phyloP scores from a whole-genome alignment of 2,113 vertebrate genomes.

The Isurus oxyrinchus region DNA sequence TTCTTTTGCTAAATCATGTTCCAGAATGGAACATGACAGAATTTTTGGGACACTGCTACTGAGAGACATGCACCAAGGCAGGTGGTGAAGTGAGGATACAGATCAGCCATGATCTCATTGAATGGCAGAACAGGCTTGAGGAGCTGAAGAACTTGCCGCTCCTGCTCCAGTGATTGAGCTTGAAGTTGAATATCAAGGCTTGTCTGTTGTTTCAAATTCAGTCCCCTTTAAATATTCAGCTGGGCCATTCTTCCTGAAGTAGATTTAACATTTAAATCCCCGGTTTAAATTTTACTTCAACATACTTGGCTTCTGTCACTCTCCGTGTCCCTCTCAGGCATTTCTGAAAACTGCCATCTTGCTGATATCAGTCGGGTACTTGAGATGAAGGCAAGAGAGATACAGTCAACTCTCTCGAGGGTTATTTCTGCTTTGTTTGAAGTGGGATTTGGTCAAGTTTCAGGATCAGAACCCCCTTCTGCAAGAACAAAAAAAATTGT shows the following conservation, averaged over 20 bases:
- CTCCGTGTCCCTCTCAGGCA: neutral
- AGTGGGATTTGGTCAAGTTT: no score
- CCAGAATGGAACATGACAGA: no score
- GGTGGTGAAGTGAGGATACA: no score
- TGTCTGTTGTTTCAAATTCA: neutral
- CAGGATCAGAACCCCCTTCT: no score
- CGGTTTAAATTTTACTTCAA: neutral
- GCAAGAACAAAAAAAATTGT: no score
- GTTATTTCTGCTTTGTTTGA: no score
- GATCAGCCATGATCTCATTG: no score
- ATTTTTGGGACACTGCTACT: no score
- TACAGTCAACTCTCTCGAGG: neutral
- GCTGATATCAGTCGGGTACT: neutral
- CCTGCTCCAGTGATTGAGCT: neutral
- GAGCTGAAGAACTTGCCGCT: neutral
- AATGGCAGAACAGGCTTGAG: no score
- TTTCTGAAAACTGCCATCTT: neutral
- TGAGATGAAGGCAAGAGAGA: neutral
- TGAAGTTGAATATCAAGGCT: neutral
- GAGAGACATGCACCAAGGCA: no score
- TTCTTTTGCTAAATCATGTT: no score
- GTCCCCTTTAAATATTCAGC: neutral
- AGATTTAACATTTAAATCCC: neutral
- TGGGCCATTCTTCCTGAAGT: neutral
- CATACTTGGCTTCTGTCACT: neutral